A percentile compares a stretch with the other conserved stretches of the same genome.
Evolutionary conservation across 2,888 invertebrate genomes (phyloP).

Genomic region (Clusia tigrina): DNA sequence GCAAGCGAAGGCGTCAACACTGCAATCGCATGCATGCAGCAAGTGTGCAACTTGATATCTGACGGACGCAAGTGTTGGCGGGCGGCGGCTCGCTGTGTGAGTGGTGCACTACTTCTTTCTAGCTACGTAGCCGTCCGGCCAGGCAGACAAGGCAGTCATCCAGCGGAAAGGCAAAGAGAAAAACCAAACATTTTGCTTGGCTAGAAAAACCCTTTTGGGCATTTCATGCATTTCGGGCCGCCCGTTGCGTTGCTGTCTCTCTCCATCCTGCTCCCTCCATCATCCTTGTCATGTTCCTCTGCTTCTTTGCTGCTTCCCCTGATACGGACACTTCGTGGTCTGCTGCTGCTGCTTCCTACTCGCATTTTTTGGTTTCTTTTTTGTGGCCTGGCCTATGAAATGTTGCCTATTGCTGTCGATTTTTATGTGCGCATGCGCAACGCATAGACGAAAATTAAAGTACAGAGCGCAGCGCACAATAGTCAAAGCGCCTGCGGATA

Average conservation of each 20-base stretch:
- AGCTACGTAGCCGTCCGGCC: constrained; percentile 14
- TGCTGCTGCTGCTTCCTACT: not conserved
- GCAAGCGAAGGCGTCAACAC: constrained; percentile 55
- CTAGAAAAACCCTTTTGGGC: constrained; percentile 20
- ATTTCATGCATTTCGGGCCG: constrained; percentile 11
- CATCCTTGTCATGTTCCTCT: no score
- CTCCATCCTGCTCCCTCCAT: no score
- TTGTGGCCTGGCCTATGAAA: constrained; percentile 6
- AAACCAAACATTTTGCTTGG: constrained; percentile 4
- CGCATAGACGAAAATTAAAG: constrained; percentile 21
- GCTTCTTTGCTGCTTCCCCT: no score
- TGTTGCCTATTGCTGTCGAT: constrained; percentile 52
- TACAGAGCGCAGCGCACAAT: constrained; percentile 10
- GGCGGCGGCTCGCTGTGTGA: no score
- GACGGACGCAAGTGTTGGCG: constrained; percentile 31
- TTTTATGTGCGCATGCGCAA: constrained; percentile 56
- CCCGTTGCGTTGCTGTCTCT: constrained; percentile 19
- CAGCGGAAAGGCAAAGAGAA: not conserved
- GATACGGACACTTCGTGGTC: not conserved
- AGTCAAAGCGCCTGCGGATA: constrained; percentile 49
- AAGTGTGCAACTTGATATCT: constrained; percentile 6
- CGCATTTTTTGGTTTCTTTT: no score
- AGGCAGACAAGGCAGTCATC: not conserved
- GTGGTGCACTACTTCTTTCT: constrained; percentile 29
- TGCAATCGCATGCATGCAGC: not conserved